Evolutionary conservation across 2,888 invertebrate species (phyloP).

Genomic region (Margaritifera margaritifera): DNA sequence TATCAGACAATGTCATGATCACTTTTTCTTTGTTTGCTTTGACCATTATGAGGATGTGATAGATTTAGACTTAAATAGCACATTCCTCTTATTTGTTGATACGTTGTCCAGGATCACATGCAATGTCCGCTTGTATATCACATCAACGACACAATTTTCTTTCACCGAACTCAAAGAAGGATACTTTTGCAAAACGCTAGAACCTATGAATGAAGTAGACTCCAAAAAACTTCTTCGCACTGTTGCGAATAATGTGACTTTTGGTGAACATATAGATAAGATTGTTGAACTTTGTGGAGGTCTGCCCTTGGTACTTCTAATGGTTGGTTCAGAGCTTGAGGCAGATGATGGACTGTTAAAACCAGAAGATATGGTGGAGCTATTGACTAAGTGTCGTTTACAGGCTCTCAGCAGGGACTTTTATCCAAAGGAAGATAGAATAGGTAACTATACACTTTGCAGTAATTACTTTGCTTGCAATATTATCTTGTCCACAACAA

Average conservation of each 20-base stretch:
- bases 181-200: not conserved
- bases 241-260: constrained; percentile 13
- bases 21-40: constrained; percentile 15
- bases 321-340: constrained; percentile 26
- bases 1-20: constrained; percentile 2
- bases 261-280: constrained; percentile 11
- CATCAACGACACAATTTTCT: constrained; percentile 10
- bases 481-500: no score
- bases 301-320: constrained; percentile 28
- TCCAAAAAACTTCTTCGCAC: constrained; percentile 14
- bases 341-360: constrained; percentile 15
- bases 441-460: constrained; percentile 15
- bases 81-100: constrained; percentile 5
- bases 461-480: no score
- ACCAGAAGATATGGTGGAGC: constrained; percentile 23
- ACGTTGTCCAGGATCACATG: constrained; percentile 2
- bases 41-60: constrained; percentile 33
- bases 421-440: constrained; percentile 25
- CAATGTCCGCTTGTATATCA: constrained; percentile 19
- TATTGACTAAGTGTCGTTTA: constrained; percentile 20
- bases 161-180: not conserved
- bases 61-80: constrained; percentile 4
- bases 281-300: constrained; percentile 28
- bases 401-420: no score
- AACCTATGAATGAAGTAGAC: constrained; percentile 10